phyloP scores from a whole-genome alignment of 1,140 invertebrate genomes.

The Drosophila truncata region DNA sequence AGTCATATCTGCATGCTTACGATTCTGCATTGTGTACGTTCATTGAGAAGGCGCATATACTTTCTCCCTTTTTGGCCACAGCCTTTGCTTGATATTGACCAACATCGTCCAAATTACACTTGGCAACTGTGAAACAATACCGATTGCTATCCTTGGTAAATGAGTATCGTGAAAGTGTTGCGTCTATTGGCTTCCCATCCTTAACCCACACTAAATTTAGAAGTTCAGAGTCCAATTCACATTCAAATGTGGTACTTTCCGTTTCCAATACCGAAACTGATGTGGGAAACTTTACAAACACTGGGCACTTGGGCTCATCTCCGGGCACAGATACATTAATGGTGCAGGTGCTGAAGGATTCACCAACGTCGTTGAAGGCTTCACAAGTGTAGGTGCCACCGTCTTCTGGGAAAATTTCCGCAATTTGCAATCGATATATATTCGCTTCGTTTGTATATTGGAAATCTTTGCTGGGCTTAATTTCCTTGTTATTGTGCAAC shows the following conservation, averaged over 20 bases:
- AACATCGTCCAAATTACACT: constrained; percentile 91
- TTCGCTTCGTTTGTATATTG: constrained; percentile 96
- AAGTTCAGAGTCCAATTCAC: constrained; percentile 85
- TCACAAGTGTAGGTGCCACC: constrained; percentile 97
- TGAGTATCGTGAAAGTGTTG: constrained; percentile 91
- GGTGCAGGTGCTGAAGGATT: constrained; percentile 96
- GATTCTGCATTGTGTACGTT: constrained; percentile 88
- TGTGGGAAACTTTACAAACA: constrained; percentile 95
- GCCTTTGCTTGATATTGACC: constrained; percentile 96
- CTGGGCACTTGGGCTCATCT: constrained; percentile 93
- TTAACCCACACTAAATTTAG: constrained; percentile 93
- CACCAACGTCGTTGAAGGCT: constrained; percentile 97
- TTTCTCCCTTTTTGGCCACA: constrained; percentile 93
- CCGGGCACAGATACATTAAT: constrained; percentile 94
- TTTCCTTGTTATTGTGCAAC: constrained; percentile 98
- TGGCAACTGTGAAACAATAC: constrained; percentile 91
- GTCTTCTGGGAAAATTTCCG: constrained; percentile 96
- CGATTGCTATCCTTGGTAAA: constrained; percentile 93
- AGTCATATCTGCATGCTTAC: constrained; percentile 27
- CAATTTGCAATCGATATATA: constrained; percentile 95
- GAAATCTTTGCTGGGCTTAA: constrained; percentile 98
- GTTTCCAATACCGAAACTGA: constrained; percentile 94
- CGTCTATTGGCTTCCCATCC: constrained; percentile 94
- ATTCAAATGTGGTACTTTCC: constrained; percentile 91
- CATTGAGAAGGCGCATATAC: constrained; percentile 93